Percentiles rank a stretch among this genome's conserved stretches.
Evolutionary conservation across 2,888 invertebrate species (phyloP).

Genomic region (Allygus modestus): DNA sequence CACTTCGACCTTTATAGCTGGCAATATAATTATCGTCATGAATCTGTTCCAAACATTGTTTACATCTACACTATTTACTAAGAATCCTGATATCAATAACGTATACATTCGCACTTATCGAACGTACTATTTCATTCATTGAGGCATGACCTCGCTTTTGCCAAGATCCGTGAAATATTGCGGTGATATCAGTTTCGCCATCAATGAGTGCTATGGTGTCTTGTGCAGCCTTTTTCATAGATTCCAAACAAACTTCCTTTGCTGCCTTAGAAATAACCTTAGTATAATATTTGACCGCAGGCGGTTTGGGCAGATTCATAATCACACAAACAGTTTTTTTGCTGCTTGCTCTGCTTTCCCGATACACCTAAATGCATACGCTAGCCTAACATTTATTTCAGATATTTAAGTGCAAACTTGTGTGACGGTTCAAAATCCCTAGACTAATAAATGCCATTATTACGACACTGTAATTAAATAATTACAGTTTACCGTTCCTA

Average conservation of each 20-base stretch:
- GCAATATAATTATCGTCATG: conserved; percentile 60
- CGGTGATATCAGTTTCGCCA: neutral
- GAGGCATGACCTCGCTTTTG: neutral
- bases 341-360: neutral
- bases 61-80: conserved; percentile 51
- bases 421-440: no score
- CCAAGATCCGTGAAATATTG: neutral
- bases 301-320: conserved; percentile 38
- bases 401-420: no score
- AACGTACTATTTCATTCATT: neutral
- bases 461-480: no score
- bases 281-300: conserved; percentile 34
- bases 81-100: conserved; percentile 32
- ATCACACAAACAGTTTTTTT: conserved; percentile 60
- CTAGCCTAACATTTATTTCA: conserved; percentile 42
- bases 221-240: neutral
- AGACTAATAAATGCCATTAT: no score
- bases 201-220: neutral
- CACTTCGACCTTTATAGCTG: conserved; percentile 65
- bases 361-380: conserved; percentile 12
- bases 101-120: neutral
- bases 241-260: neutral
- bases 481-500: no score
- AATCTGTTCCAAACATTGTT: conserved; percentile 25
- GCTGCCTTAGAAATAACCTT: neutral